phyloP scores from a whole-genome alignment of 2,113 vertebrate species.

The Boleophthalmus pectinirostris region DNA sequence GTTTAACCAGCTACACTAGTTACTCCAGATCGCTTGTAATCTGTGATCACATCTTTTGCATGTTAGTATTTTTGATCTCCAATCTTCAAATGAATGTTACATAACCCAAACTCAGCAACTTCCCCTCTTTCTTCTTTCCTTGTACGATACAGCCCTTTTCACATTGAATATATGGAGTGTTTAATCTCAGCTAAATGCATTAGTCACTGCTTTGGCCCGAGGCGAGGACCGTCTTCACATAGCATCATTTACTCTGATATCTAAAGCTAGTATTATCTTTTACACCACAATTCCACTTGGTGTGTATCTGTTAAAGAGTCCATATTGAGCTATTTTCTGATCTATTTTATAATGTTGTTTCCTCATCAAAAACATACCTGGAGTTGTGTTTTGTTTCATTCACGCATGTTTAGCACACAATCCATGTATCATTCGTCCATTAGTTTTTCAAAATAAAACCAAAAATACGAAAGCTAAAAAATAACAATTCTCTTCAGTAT shows the following conservation, averaged over 20 bases:
- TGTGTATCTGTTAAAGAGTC: constrained; percentile 29
- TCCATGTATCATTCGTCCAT: too few species aligned
- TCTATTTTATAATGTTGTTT: too few species aligned
- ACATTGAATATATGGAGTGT: constrained; percentile 62
- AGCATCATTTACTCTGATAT: constrained; percentile 62
- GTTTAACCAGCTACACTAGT: background rate
- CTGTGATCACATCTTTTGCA: background rate
- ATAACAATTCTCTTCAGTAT: too few species aligned
- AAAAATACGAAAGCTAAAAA: too few species aligned
- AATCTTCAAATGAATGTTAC: constrained; percentile 21
- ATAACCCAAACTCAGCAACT: constrained; percentile 25
- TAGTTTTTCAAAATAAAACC: too few species aligned
- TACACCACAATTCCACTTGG: constrained; percentile 39
- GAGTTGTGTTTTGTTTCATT: too few species aligned
- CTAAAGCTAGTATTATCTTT: constrained; percentile 54
- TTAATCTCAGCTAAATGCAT: constrained; percentile 68
- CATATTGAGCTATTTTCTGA: too few species aligned
- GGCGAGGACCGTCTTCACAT: constrained; percentile 51
- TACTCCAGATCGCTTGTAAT: background rate
- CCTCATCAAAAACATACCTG: too few species aligned
- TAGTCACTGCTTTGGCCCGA: constrained; percentile 57
- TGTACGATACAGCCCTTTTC: constrained; percentile 47
- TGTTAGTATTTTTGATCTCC: background rate
- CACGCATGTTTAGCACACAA: too few species aligned
- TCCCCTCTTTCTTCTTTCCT: constrained; percentile 29